These are phyloP conservation scores for Gallinago paraguaiae DNA, from an alignment of 2,113 vertebrate genomes.

Conservation along the genomic window DNA sequence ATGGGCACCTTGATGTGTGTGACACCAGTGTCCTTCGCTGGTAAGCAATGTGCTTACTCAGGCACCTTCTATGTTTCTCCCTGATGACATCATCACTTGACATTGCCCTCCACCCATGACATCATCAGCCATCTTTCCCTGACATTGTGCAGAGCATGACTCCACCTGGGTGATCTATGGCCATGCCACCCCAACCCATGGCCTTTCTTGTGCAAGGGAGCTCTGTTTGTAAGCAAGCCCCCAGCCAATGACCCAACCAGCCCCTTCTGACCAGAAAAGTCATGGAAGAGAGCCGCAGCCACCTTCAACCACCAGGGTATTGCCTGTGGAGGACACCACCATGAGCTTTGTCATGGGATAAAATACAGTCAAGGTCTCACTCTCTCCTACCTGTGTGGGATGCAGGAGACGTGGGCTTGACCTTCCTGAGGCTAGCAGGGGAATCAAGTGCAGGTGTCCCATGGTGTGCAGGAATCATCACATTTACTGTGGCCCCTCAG, in stretches of 20 bases:
- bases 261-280: neutral
- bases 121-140: neutral
- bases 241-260: neutral
- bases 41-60: neutral
- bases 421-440: neutral
- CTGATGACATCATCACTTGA: neutral
- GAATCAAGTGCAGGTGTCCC: neutral
- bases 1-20: neutral
- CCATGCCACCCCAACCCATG: too few species aligned
- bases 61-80: neutral
- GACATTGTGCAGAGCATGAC: neutral
- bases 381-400: neutral
- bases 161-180: neutral
- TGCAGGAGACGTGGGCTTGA: accelerated
- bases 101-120: neutral
- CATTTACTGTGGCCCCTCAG: neutral
- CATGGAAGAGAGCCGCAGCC: neutral
- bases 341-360: neutral
- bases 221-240: neutral
- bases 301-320: neutral
- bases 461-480: neutral
- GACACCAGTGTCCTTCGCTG: neutral
- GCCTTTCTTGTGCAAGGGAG: neutral
- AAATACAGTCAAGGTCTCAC: neutral
- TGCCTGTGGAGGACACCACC: neutral